Conservation (phyloP, 2,797 vertebrate species). For the Bovichtus variegatus region DNA sequence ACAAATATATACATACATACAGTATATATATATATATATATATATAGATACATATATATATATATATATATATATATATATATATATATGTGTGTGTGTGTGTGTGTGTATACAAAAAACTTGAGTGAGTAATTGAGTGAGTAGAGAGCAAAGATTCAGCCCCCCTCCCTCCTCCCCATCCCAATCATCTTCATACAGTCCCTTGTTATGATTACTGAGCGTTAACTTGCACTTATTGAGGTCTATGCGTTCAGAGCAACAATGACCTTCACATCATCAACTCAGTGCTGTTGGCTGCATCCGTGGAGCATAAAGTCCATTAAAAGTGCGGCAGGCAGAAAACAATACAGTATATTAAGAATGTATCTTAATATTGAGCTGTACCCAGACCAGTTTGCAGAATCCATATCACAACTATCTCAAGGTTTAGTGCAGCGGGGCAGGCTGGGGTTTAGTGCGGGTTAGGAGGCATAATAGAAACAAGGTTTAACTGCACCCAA, state of each 20-base stretch:
- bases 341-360: constrained; percentile 35
- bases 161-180: no score
- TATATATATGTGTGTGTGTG: no score
- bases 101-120: no score
- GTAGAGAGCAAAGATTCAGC: neutral
- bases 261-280: constrained; percentile 42
- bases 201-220: neutral
- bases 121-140: neutral
- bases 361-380: constrained; percentile 48
- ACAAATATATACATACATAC: no score
- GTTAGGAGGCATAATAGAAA: constrained; percentile 51
- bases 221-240: constrained; percentile 5
- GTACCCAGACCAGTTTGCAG: constrained; percentile 27
- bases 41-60: no score
- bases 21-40: no score
- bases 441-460: constrained; percentile 22
- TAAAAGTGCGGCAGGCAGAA: neutral
- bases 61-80: no score
- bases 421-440: constrained; percentile 41
- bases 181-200: neutral
- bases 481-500: constrained; percentile 61
- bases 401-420: constrained; percentile 51
- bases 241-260: constrained; percentile 4
- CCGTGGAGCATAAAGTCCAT: neutral
- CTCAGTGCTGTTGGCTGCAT: constrained; percentile 6